These are phyloP conservation scores for Callaeas wilsoni DNA, from an alignment of 2,113 vertebrate genomes.

Conservation along the genomic window DNA sequence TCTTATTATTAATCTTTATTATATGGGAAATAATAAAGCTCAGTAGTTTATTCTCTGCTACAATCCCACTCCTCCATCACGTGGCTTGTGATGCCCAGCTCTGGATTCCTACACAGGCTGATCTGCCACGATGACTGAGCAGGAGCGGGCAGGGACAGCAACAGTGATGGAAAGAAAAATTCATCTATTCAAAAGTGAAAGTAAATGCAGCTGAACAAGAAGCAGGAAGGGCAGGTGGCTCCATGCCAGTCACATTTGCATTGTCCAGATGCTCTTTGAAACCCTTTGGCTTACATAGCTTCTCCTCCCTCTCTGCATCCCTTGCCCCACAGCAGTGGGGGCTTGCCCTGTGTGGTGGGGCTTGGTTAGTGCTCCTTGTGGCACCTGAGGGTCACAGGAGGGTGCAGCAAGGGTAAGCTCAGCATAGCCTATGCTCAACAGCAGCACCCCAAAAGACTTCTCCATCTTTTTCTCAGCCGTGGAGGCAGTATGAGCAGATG, in stretches of 20 bases:
- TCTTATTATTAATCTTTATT: background rate
- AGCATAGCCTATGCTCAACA: background rate
- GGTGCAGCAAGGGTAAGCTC: background rate
- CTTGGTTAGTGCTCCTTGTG: background rate
- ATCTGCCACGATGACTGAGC: fast-evolving
- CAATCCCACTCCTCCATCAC: background rate
- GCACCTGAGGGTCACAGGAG: background rate
- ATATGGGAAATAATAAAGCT: background rate
- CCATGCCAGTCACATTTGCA: fast-evolving
- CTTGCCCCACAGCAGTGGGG: background rate
- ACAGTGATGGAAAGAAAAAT: background rate
- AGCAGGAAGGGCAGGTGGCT: background rate
- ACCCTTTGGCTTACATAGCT: background rate
- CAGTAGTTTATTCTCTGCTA: background rate
- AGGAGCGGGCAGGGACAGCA: fast-evolving
- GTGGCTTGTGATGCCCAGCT: fast-evolving
- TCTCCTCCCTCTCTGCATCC: background rate
- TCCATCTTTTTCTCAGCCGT: background rate
- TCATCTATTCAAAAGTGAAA: background rate
- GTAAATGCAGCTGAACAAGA: background rate
- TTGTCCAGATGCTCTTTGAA: background rate
- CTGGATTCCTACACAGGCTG: background rate
- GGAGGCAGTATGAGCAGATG: background rate
- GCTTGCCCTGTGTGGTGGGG: background rate
- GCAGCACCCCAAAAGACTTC: background rate